Base-by-base conservation (phyloP, 2,113 vertebrate genomes). In the Nycticryphes semicollaris region DNA sequence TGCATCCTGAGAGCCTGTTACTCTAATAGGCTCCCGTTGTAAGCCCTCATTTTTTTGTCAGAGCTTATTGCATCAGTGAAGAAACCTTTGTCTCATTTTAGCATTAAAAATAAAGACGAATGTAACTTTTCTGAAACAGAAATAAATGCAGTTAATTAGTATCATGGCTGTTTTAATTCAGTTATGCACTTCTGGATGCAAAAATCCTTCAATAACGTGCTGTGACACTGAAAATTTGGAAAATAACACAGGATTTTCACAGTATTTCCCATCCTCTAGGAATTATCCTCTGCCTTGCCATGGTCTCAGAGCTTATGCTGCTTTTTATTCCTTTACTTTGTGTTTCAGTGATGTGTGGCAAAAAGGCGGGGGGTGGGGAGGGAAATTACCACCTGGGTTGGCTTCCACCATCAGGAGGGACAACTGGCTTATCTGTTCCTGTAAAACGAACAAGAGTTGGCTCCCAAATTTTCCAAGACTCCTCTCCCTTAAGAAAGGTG, bases 251-350 rank as follows among this genome's bases (percentile, higher is more conserved):
- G 69, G 60, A 33, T 64, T 86, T 74, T 77, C 67, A 50, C 35
- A 30, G 84, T 41, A 41, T 93, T 87, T 59, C 41, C 59, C 54
- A 9, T 90, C 33, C 73, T 89, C 81, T 70, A 64, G 92, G 50
- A 69, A 45, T 24, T 41, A 86, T 78, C 56, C 54, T 75, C 57
- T 50, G 64, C 74, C 94, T 91, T 57, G 66, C 67, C 11, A 2
- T 45, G 69, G 48, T 94, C 86, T 90, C 81, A 76, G 93, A 84
- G 86, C 45, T 37, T 82, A 24, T 84, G 86, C 66, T 93, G 70
- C 39, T 93, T 96, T 96, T 94, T 77, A 82, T 48, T 76, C 68
- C 76, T 87, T 92, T 84, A 28, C 59, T 94, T 96, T 95, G 33
- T 83, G 54, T 83, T 96, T 84, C 60, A 59, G 47, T 67, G 84